phyloP scores from a whole-genome alignment of 2,888 invertebrate genomes.

The Mythimna pallens region DNA sequence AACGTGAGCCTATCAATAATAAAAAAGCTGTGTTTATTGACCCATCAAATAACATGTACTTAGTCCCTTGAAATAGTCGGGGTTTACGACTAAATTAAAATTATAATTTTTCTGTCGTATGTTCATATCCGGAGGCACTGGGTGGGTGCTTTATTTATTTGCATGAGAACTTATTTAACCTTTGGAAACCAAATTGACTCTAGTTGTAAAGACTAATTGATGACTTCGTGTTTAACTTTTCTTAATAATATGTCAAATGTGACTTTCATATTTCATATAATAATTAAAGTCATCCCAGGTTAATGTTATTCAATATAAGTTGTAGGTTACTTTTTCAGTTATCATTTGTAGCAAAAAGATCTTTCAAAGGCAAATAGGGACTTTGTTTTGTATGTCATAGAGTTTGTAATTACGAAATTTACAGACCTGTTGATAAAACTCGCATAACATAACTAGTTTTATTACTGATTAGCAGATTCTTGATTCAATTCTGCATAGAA shows the following conservation, averaged over 20 bases:
- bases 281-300: neutral
- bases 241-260: neutral
- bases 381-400: no score
- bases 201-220: neutral
- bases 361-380: no score
- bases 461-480: no score
- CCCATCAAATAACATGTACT: neutral
- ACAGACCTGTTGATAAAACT: no score
- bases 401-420: no score
- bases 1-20: no score
- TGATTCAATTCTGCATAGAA: no score
- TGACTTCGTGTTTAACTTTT: slow-evolving; percentile 6
- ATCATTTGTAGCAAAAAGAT: no score
- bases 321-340: no score
- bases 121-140: neutral
- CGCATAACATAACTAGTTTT: no score
- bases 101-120: neutral
- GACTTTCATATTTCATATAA: neutral
- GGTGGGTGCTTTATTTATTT: neutral
- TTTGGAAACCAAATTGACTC: neutral
- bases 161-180: neutral
- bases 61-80: neutral
- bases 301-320: neutral
- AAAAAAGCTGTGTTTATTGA: neutral
- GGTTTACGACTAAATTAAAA: neutral